Evolutionary conservation across 2,797 vertebrate genomes (phyloP).

Genomic region (Microchirus variegatus): DNA sequence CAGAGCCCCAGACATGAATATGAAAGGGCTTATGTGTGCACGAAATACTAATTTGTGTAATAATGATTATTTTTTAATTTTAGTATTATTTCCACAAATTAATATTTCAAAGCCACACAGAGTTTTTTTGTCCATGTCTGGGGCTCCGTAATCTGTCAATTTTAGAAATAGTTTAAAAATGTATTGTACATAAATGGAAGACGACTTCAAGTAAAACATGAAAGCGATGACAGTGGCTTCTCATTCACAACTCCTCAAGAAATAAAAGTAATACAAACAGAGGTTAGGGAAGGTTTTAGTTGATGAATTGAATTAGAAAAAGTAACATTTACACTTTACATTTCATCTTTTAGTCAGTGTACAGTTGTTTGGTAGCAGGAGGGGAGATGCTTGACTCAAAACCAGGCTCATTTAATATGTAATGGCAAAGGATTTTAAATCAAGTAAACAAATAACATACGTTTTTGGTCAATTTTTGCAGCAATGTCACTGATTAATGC

Average conservation of each 20-base stretch:
- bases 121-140: too few relatives aligned
- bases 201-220: slow-evolving; percentile 40
- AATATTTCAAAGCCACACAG: too few relatives aligned
- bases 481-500: not conserved
- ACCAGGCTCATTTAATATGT: not conserved
- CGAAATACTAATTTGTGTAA: too few relatives aligned
- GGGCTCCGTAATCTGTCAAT: slow-evolving; percentile 13
- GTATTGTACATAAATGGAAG: slow-evolving; percentile 20
- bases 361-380: not conserved
- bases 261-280: too few relatives aligned
- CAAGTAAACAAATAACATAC: not conserved
- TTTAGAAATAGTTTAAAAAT: slow-evolving; percentile 22
- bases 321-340: not conserved
- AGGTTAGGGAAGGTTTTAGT: too few relatives aligned
- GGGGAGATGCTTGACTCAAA: not conserved
- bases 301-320: not conserved
- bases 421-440: not conserved
- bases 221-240: not conserved
- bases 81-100: too few relatives aligned
- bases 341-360: not conserved
- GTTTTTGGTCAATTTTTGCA: not conserved
- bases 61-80: too few relatives aligned
- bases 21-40: too few relatives aligned
- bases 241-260: too few relatives aligned
- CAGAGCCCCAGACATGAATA: too few relatives aligned